phyloP scores from a whole-genome alignment of 2,113 vertebrate species.

The Chrysemys picta region DNA sequence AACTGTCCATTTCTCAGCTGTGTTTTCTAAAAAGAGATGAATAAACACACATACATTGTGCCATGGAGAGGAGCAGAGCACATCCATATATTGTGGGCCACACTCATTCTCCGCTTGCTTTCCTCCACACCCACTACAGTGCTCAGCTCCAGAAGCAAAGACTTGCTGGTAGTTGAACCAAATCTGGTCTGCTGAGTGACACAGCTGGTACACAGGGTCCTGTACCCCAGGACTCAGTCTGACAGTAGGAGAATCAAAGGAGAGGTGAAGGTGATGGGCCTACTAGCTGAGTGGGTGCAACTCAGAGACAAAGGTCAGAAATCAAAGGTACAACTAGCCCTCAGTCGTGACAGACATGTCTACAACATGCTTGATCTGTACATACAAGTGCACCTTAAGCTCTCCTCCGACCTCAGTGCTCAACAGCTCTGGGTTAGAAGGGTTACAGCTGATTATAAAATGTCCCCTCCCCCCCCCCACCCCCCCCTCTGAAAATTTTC shows the following conservation, averaged over 20 bases:
- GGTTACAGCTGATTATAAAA: no score
- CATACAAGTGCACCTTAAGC: background rate
- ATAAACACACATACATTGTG: background rate
- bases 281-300: background rate
- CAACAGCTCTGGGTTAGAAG: background rate
- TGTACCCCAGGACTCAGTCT: background rate
- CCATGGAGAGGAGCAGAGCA: background rate
- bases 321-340: background rate
- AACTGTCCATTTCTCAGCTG: background rate
- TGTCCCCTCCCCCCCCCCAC: no score
- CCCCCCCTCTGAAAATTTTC: no score
- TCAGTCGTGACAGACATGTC: background rate
- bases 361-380: background rate
- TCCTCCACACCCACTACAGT: background rate
- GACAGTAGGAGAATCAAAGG: background rate
- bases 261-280: background rate
- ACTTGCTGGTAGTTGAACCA: background rate
- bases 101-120: background rate
- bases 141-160: background rate
- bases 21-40: background rate
- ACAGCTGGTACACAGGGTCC: background rate
- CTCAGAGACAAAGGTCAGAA: background rate
- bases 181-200: background rate
- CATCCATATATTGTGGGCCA: background rate
- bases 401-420: background rate